A percentile compares a stretch with the other conserved stretches of the same genome.
Conservation (phyloP, 2,797 vertebrate species). For the Mus spretus region DNA sequence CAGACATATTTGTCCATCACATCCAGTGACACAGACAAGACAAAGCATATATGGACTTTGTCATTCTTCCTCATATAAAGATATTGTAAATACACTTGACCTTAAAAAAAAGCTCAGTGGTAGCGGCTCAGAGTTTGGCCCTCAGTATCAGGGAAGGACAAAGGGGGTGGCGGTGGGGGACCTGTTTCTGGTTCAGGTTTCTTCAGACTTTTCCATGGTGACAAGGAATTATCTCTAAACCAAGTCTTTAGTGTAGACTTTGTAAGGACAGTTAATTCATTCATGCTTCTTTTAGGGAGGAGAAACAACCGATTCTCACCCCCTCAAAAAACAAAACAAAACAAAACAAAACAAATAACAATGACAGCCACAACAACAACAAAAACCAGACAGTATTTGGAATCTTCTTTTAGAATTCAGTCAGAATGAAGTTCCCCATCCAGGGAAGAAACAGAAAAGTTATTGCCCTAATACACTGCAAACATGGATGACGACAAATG, state of each 20-base stretch:
- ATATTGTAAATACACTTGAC: conserved; percentile 4
- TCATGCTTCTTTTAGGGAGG: not conserved
- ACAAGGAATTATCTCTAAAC: not conserved
- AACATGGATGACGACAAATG: not conserved
- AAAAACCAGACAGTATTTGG: not conserved
- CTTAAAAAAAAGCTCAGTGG: not conserved
- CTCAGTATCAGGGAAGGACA: not conserved
- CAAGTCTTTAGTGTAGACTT: not conserved
- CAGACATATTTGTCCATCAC: not conserved
- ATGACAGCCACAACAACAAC: not conserved
- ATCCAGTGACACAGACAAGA: conserved; percentile 18
- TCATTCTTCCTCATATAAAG: conserved; percentile 2
- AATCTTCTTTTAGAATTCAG: not conserved
- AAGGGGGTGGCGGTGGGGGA: not conserved
- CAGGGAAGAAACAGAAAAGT: not conserved
- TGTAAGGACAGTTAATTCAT: conserved; percentile 25
- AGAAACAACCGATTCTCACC: not conserved
- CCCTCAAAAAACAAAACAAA: not conserved
- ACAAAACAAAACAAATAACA: not conserved
- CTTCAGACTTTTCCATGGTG: conserved; percentile 16
- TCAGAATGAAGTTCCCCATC: not conserved
- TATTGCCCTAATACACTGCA: not conserved
- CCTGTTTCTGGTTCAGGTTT: conserved; percentile 35
- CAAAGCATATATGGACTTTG: not conserved
- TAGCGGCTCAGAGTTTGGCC: not conserved